Evolutionary conservation across 2,888 invertebrate species (phyloP), one percentile per base, ranked within the genome.

Genomic region (Fabriciana adippe): DNA sequence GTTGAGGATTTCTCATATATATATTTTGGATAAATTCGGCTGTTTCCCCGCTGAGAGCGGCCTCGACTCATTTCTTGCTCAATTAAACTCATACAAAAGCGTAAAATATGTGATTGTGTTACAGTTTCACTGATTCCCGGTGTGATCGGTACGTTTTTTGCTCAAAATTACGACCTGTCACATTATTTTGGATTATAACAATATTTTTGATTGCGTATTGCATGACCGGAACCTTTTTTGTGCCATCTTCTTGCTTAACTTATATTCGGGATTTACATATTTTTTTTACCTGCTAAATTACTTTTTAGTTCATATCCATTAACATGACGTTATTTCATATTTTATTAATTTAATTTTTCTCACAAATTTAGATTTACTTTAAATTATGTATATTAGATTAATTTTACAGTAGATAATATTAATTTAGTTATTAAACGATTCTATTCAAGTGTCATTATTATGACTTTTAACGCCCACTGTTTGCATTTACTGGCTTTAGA

Each of bases 51-150:
- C 91, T 91, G 92, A 66, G 90, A 84, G 79, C 81, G 79, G 80
- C 79, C 79, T 78, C 79, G 74, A 77, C 79, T 85, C 86, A 87
- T 87, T 87, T 89, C 89, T 89, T 90, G 81, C 88, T 87, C 90
- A 91, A 92, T 91, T 91, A 90, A 88, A 87, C 82, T 85, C 85
- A 80, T 89, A 86, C 89, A 85, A 89, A 90, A 88, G 87, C 84
- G 85, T 90, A 90, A 91, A 85, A 87, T 92, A 91, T 91, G 90
- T 88, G 87, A 87, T 80, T 88, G 82, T 89, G 90, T 78, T 91
- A 89, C 88, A 89, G 87, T 89, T 90, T 87, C 84, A 78, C 80
- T 79, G 76, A 74, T 76, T 78, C 74, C 75, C 75, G 77, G 78
- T 78, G 79, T 75, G 80, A 80, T 77, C 79, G 81, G 81, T 78